Evolutionary conservation across 2,113 vertebrate genomes (phyloP), one percentile per base, ranked within the genome.

Genomic region (Oreochromis aureus): DNA sequence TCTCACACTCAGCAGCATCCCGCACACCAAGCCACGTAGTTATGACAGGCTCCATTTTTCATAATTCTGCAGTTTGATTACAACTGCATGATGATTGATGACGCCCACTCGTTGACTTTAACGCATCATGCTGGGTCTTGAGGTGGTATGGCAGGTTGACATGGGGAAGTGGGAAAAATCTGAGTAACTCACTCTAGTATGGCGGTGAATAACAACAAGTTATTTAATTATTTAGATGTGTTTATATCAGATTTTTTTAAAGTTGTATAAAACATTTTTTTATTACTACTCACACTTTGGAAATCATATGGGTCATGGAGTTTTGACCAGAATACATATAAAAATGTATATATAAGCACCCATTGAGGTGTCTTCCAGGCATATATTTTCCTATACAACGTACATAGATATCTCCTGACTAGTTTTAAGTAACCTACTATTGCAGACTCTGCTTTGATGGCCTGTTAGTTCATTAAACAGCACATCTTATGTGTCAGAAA

Each of bases 1-100:
- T 84, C 94, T 85, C 92, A 94, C 93, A 89, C 92, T 78, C 85
- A 19, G 92, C 93, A 79, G 93, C 94, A 80, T 89, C 86, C 88
- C 84, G 54, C 89, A 89, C 83, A 83, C 80, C 7, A 27, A 86
- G 90, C 84, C 85, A 76, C 86, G 79, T 81, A 56, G 88, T 83
- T 54, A 24, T 96, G 95, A 96, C 96, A 96, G 94, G 44, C 90
- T 91, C 92, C 94, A 96, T 96, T 96, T 96, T 94, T 96, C 96
- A 96, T 96, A 94, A 95, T 95, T 94, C 91, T 79, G 90, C 89
- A 73, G 82, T 95, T 95, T 95, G 94, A 96, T 96, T 94, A 94
- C 92, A 84, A 78, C 87, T 36, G 87, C 56, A 85, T 82, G 63
- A 59, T 96, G 96, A 97, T 96, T 90, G 95, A 97, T 97, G 96